Base-by-base conservation (phyloP, 2,888 invertebrate genomes). In the Gerris lacustris region DNA sequence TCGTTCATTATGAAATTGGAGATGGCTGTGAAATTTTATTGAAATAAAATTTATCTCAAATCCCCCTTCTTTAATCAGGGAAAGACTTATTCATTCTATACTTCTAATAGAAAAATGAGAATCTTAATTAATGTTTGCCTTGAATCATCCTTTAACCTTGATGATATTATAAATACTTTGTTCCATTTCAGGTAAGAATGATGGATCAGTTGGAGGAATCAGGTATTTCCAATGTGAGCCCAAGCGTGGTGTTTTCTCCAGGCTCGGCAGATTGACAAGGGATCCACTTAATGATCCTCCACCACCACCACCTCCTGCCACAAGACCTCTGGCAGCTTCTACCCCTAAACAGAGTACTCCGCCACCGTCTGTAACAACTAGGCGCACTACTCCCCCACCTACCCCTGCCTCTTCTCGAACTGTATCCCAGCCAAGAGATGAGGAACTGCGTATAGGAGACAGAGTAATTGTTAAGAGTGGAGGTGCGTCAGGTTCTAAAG, bases 161-260 rank as follows among this genome's bases (percentile, higher is more conserved):
- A 31, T 31, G 31, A 31, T 31, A 31, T 31, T 31, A 31, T 31
- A 31, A 31, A 31, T 31, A 31, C 31, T 31, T 31, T 31, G 31
- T 31, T 31, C 31, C 31, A 31, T 31, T 55, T 73, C 79, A 92
- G 97, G 97, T 76, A 96, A 97, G 84, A 96, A 97, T 80, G 96
- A 97, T 81, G 97, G 97, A 44, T 92, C 94, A 47, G 96, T 97
- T 73, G 91, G 92, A 70, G 95, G 95, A 69, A 87, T 88, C 70
- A 87, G 92, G 68, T 97, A 97, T 82, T 97, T 97, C 82, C 94
- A 94, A 80, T 97, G 97, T 80, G 89, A 93, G 78, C 86, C 92
- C 44, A 91, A 92, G 78, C 90, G 90, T 72, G 97, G 97, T n/a
- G 90, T 97, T 18, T 97, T 97, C 81, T 95, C 94, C 45, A 87